Evolutionary conservation across 2,888 invertebrate genomes (phyloP).

Genomic region (Keiferia lycopersicella): DNA sequence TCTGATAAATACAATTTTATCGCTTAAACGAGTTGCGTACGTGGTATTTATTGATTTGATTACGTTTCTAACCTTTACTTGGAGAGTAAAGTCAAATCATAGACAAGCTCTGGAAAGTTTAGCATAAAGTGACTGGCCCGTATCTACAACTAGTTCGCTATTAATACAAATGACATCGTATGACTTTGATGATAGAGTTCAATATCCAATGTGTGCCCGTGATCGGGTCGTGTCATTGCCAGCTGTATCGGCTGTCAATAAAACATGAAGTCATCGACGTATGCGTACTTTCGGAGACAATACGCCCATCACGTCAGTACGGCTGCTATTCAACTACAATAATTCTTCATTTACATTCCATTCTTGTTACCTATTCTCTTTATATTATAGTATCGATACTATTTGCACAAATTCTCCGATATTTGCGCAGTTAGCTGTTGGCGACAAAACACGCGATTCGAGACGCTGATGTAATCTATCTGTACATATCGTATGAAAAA

Average conservation of each 20-base stretch:
- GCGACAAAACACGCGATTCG: constrained; percentile 40
- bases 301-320: constrained; percentile 53
- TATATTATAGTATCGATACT: constrained; percentile 55
- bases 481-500: constrained; percentile 28
- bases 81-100: constrained; percentile 13
- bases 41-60: constrained; percentile 1
- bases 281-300: constrained; percentile 42
- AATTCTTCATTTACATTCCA: constrained; percentile 45
- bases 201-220: constrained; percentile 32
- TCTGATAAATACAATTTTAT: neutral
- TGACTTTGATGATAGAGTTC: constrained; percentile 30
- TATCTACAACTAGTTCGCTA: neutral
- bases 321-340: constrained; percentile 44
- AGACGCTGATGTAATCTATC: constrained; percentile 58
- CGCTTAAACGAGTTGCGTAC: neutral
- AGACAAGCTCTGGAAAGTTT: constrained; percentile 21
- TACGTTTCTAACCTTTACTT: constrained; percentile 5
- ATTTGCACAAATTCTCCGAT: constrained; percentile 69
- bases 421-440: constrained; percentile 65
- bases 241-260: constrained; percentile 50
- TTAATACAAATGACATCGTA: constrained; percentile 31
- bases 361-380: constrained; percentile 60
- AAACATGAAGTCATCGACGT: constrained; percentile 65
- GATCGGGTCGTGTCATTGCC: constrained; percentile 59
- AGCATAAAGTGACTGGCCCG: constrained; percentile 1